Conservation (phyloP, 2,888 invertebrate species). For the Lydus trimaculatus region DNA sequence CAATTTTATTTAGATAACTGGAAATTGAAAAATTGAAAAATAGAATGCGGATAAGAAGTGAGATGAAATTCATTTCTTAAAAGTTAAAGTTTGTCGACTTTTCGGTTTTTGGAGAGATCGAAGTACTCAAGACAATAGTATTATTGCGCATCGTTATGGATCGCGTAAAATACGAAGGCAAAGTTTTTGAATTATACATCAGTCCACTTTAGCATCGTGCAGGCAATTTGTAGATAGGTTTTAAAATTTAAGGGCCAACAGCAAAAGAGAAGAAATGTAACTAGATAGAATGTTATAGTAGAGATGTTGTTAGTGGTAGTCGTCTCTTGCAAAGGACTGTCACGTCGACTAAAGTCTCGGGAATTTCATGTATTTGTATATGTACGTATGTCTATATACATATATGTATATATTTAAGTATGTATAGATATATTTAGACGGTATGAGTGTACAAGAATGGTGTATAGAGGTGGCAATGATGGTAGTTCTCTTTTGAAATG, state of each 20-base stretch:
- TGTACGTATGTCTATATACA: background rate
- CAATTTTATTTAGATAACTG: no score
- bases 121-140: constrained; percentile 28
- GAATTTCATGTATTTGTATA: constrained; percentile 19
- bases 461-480: constrained; percentile 19
- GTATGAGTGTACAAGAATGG: constrained; percentile 22
- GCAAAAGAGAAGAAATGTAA: constrained; percentile 42
- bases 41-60: background rate
- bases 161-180: constrained; percentile 32
- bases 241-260: constrained; percentile 54
- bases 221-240: constrained; percentile 52
- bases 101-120: constrained; percentile 16
- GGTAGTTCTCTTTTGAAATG: constrained; percentile 41
- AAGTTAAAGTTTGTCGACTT: background rate
- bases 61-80: background rate
- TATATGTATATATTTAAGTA: background rate
- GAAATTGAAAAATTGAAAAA: background rate
- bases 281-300: constrained; percentile 29
- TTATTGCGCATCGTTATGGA: constrained; percentile 34
- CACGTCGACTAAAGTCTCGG: constrained; percentile 48
- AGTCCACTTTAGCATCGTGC: constrained; percentile 45
- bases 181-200: constrained; percentile 42
- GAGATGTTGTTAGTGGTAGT: constrained; percentile 29
- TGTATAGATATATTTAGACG: constrained; percentile 8
- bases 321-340: constrained; percentile 50